Evolutionary conservation across 1,140 invertebrate genomes (phyloP).

Genomic region (Neotoxoptera formosana): DNA sequence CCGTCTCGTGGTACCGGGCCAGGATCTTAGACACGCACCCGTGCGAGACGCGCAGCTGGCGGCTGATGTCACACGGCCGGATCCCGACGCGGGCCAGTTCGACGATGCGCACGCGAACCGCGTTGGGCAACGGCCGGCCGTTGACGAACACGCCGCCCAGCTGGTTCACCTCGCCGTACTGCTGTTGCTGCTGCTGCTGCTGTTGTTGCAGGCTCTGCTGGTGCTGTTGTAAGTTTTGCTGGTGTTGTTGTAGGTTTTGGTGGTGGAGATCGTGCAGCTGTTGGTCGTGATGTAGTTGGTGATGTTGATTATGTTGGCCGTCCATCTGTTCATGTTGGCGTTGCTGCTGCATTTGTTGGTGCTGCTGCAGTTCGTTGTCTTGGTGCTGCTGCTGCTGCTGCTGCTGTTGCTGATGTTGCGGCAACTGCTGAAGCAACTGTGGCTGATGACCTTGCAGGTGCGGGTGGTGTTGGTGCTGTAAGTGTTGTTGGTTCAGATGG

Average conservation of each 20-base stretch:
- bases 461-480: neutral
- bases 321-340: conserved; percentile 12
- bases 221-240: neutral
- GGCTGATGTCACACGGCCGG: conserved; percentile 91
- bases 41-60: conserved; percentile 91
- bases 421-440: neutral
- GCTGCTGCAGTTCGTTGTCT: neutral
- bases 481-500: conserved; percentile 7
- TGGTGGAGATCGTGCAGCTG: neutral
- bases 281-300: neutral
- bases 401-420: neutral
- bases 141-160: conserved; percentile 90
- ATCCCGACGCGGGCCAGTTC: conserved; percentile 92
- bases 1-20: conserved; percentile 86
- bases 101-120: conserved; percentile 84
- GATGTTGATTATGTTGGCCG: neutral
- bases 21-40: conserved; percentile 96
- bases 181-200: conserved; percentile 50
- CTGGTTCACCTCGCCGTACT: conserved; percentile 58
- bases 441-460: neutral
- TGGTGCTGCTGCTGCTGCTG: neutral
- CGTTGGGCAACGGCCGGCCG: conserved; percentile 84
- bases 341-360: conserved; percentile 8
- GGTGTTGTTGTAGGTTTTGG: conserved; percentile 7
- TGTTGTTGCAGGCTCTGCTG: neutral